These are phyloP conservation scores for Acyrthosiphon pisum DNA, from an alignment of 1,140 invertebrate genomes.

Conservation along the genomic window DNA sequence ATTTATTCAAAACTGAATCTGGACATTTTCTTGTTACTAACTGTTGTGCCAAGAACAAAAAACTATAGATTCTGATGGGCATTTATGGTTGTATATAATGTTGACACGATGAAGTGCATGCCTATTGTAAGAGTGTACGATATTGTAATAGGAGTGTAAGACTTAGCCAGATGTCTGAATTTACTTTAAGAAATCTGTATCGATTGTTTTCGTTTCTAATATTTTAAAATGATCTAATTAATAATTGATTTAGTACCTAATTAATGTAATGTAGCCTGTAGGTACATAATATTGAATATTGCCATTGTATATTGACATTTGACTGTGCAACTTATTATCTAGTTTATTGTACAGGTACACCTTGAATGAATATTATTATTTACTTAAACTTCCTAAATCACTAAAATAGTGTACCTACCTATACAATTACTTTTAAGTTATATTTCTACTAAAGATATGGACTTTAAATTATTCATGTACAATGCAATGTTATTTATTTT, in stretches of 20 bases:
- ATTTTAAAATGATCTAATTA: neutral
- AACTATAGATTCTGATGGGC: too few species aligned
- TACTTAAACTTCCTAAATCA: neutral
- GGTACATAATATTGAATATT: neutral
- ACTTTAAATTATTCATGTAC: neutral
- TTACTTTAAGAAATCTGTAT: neutral
- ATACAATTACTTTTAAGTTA: neutral
- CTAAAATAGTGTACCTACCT: neutral
- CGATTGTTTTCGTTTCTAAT: neutral
- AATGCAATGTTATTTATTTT: conserved; percentile 31
- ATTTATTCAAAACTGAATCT: too few species aligned
- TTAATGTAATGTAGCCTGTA: neutral
- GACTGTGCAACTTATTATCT: neutral
- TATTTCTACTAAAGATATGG: neutral
- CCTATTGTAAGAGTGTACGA: too few species aligned
- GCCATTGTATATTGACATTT: too few species aligned
- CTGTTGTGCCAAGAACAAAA: too few species aligned
- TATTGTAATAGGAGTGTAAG: neutral
- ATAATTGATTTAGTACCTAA: neutral
- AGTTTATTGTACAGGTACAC: neutral
- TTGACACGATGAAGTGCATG: too few species aligned
- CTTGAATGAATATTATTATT: neutral
- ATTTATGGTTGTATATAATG: too few species aligned
- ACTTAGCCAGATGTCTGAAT: neutral
- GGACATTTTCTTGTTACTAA: too few species aligned